Base-by-base conservation (phyloP, 2,797 vertebrate species). In the Rhinogobio ventralis region DNA sequence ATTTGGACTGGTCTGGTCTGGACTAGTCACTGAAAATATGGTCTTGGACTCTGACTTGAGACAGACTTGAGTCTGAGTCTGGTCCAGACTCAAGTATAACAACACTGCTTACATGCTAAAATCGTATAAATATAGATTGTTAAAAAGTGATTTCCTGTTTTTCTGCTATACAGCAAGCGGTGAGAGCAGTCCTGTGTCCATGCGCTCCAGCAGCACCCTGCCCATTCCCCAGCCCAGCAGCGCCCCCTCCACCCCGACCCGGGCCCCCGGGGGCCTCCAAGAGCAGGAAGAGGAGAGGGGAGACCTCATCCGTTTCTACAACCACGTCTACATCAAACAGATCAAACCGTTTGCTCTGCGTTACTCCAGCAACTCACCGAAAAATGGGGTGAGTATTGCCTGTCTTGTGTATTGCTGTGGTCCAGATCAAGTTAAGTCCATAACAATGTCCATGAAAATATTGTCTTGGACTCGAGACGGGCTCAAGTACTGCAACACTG, bases 261-360 rank as follows among this genome's bases (percentile, higher is more conserved):
- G 83, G 0, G 87, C 90, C 0, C 93, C 92, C 88, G 95, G 95
- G 90, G 95, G 93, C 30, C 74, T 94, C 87, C 94, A 84, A 85
- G 90, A 28, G 78, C 91, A 86, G 49, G 88, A 62, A 39, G 97
- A 98, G 86, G 93, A 95, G 14, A 96, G 97, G 45, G 97, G 97
- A 14, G 97, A 99, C 92, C 96, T 99, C 45, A 99, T 99, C 89
- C 96, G 96, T 90, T 99, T 99, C 90, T 99, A 99, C 91, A 99
- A 99, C 73, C 90, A 93, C 0, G 90, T 99, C 85, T 99, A 96
- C 36, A 93, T 99, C 79, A 94, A 94, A 93, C 96, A 95, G 94
- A 97, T 98, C 86, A 97, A 97, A 86, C 94, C 93, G 17, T 99
- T 99, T 55, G 98, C 96, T 9, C 88, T 97, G 90, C 96, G 96